These are phyloP conservation scores for Cherax destructor DNA, from an alignment of 1,140 invertebrate species.

Conservation along the genomic window DNA sequence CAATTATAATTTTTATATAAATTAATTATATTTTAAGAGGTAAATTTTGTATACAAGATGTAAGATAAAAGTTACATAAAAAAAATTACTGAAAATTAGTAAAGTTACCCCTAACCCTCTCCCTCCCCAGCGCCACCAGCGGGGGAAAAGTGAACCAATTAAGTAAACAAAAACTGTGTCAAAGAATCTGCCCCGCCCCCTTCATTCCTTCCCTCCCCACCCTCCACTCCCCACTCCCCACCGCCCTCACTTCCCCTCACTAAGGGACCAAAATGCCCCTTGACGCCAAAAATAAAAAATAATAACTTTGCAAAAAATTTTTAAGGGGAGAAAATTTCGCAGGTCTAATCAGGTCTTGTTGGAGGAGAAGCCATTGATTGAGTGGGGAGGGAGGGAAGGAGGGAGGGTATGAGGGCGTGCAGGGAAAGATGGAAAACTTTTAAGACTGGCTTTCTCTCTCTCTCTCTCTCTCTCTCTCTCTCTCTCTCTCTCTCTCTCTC, in stretches of 20 bases:
- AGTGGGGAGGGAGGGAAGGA: neutral
- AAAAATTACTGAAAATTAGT: no score
- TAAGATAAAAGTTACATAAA: no score
- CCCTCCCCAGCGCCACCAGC: neutral
- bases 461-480: constrained; percentile 13
- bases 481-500: neutral
- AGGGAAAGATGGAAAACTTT: neutral
- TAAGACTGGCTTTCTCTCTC: neutral
- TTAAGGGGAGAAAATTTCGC: neutral
- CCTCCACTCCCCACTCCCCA: no score
- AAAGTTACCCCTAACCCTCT: neutral
- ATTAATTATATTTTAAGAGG: no score
- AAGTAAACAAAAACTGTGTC: neutral
- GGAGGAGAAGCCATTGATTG: neutral
- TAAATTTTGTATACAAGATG: no score
- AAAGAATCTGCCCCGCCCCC: constrained; percentile 1
- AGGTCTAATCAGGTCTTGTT: neutral
- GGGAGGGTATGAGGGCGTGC: neutral
- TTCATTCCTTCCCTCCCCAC: no score
- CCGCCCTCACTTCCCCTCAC: neutral
- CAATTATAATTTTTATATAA: no score
- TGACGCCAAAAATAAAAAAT: neutral
- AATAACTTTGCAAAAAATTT: neutral
- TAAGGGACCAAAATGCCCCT: neutral
- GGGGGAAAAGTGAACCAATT: neutral